Base-by-base conservation (phyloP, 2,797 vertebrate species). In the Pseudotriccus pelzelni region DNA sequence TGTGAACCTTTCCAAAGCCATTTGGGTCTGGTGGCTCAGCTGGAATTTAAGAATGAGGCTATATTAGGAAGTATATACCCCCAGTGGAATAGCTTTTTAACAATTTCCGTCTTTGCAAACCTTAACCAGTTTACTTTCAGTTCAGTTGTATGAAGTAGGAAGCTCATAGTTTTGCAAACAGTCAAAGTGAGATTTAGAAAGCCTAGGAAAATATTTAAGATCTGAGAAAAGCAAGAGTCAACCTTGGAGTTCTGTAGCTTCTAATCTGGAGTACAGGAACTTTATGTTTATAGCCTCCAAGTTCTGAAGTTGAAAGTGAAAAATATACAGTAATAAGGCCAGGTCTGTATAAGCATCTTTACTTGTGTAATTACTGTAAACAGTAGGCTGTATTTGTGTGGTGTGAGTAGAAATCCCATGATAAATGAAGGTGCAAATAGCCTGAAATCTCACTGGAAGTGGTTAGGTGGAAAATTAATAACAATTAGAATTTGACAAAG, bases 401-500 rank as follows among this genome's bases (percentile, higher is more conserved):
- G 90, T 88, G 63, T 83, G 56, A 96, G 53, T 95, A 89, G 75
- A 96, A 93, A 84, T 78, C 77, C 79, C 89, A 53, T 93, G 92
- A 93, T 93, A 92, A 96, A 96, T 96, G 94, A 91, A 95, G 67
- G 39, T 76, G 69, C 73, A 96, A 95, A 89, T 63, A 94, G 44
- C 59, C 77, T 94, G 89, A 94, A 97, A 67, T 85, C 92, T 95
- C 79, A 49, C 90, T 95, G 79, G 82, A 91, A 79, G 47, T 91
- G 59, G 46, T 70, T 95, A 73, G 52, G 66, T 89, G 47, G 56
- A 90, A 95, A 94, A 96, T 97, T 95, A 96, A 96, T 95, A 95
- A 94, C 87, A 96, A 96, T 97, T 96, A 96, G 76, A 86, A 73
- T 91, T 53, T 94, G 85, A 94, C 89, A 93, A 91, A 86, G 52